Conservation (phyloP, 2,113 vertebrate genomes). For the Grantiella picta region DNA sequence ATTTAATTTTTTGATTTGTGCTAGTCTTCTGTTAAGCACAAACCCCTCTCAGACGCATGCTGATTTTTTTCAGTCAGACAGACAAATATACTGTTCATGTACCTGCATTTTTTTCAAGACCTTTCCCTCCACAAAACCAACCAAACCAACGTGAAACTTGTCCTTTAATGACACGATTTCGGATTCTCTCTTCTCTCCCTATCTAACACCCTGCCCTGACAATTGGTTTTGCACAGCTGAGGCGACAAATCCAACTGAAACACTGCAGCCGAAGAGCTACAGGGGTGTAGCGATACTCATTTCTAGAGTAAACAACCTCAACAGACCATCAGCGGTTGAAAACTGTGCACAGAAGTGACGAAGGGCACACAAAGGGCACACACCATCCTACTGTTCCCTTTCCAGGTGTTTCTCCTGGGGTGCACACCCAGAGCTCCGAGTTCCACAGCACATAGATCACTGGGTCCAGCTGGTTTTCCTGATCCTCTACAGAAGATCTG, state of each 20-base stretch:
- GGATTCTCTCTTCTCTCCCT: not conserved
- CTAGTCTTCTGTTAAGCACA: not conserved
- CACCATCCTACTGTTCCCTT: too few species aligned
- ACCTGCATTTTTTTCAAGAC: not conserved
- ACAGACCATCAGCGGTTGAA: not conserved
- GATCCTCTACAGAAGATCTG: not conserved
- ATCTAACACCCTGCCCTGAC: not conserved
- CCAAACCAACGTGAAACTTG: not conserved
- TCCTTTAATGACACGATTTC: not conserved
- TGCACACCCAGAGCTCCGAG: not conserved
- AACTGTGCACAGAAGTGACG: not conserved
- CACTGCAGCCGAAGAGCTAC: not conserved
- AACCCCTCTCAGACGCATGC: not conserved
- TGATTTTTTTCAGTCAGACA: not conserved
- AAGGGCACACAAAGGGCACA: not conserved
- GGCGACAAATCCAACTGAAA: not conserved
- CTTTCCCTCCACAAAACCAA: not conserved
- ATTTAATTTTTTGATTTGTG: not conserved
- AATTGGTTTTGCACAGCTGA: not conserved
- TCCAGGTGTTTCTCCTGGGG: not conserved
- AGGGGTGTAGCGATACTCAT: fast-evolving
- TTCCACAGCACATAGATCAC: not conserved
- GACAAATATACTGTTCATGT: not conserved
- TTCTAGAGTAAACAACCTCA: not conserved
- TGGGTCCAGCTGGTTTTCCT: not conserved